Percentiles rank a stretch among this genome's conserved stretches.
phyloP scores from a whole-genome alignment of 2,888 invertebrate genomes.

The Cataglyphis cursor region DNA sequence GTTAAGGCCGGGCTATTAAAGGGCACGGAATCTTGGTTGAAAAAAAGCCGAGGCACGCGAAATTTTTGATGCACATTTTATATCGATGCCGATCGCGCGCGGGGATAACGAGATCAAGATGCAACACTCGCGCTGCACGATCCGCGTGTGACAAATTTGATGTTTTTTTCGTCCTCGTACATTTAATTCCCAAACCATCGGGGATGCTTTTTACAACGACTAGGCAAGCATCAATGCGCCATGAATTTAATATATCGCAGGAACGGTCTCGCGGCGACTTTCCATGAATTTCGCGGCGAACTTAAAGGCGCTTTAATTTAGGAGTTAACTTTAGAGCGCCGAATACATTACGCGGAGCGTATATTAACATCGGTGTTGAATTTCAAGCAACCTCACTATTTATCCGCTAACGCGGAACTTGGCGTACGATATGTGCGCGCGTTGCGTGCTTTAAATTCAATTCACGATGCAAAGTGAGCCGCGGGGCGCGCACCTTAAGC shows the following conservation, averaged over 20 bases:
- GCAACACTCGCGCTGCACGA: constrained; percentile 13
- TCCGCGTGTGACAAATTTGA: constrained; percentile 38
- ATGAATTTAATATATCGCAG: constrained; percentile 49
- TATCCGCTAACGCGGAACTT: constrained; percentile 40
- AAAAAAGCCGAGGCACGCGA: constrained; percentile 55
- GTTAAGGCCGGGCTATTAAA: constrained; percentile 72
- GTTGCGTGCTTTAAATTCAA: constrained; percentile 48
- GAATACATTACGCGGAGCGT: constrained; percentile 52
- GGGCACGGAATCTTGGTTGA: constrained; percentile 57
- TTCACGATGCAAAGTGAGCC: constrained; percentile 41
- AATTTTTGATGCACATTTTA: constrained; percentile 59
- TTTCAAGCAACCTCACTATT: constrained; percentile 36
- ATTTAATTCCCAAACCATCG: constrained; percentile 25
- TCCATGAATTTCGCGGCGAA: constrained; percentile 51
- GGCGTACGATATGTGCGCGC: constrained; percentile 34
- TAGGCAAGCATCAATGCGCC: constrained; percentile 23
- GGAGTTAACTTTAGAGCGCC: constrained; percentile 54
- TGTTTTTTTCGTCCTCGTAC: constrained; percentile 2
- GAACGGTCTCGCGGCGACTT: constrained; percentile 41
- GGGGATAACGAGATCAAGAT: constrained; percentile 19
- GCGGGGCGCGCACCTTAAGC: constrained; percentile 31
- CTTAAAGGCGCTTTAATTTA: constrained; percentile 57
- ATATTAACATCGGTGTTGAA: constrained; percentile 54
- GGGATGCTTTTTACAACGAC: constrained; percentile 1
- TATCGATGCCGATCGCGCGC: background rate